Base-by-base conservation (phyloP, 92 coral and sea anemone species). In the Epizoanthus illoricatus region DNA sequence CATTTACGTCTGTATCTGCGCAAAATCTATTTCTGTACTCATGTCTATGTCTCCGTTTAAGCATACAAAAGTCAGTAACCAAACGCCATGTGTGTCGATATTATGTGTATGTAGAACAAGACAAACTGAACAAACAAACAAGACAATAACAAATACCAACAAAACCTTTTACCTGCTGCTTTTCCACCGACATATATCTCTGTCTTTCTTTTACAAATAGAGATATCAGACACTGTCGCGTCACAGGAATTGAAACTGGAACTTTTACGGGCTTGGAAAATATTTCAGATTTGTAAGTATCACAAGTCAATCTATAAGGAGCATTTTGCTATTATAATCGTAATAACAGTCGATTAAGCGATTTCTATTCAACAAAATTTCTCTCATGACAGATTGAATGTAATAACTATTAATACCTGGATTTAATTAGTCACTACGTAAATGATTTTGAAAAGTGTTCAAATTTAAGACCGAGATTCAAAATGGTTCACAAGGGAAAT, bases 251-350 rank as follows among this genome's bases (percentile, higher is more conserved):
- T 13, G 75, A 71, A 71, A n/a, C 23, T 13, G 75, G 75, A 21
- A 40, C 75, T 43, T 71, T 71, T 21, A 20, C 54, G 7, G 75
- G 56, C 16, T 71, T 71, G n/a, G 33, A 41, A 5, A 71, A 71
- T 12, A n/a, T 71, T 43, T 71, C 75, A 18, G 75, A 71, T 71
- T 71, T 71, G 75, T 71, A 71, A 71, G 75, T 71, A 71, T 3
- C 17, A 15, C 12, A 28, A 71, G 52, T 45, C 11, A 45, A 6
- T 43, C 8, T 7, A 5, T 42, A 5, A 43, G 49, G 49, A 43
- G 7, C 8, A 5, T 45, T 10, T 5, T 45, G 9, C 7, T 45
- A 45, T 45, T 45, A 5, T 45, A 45, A 45, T 5, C 52, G 52
- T 45, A 45, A 45, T 7, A 43, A 43, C 49, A 2, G 49, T 43